Evolutionary conservation across 2,888 invertebrate genomes (phyloP).

Genomic region (Julus scanicus): DNA sequence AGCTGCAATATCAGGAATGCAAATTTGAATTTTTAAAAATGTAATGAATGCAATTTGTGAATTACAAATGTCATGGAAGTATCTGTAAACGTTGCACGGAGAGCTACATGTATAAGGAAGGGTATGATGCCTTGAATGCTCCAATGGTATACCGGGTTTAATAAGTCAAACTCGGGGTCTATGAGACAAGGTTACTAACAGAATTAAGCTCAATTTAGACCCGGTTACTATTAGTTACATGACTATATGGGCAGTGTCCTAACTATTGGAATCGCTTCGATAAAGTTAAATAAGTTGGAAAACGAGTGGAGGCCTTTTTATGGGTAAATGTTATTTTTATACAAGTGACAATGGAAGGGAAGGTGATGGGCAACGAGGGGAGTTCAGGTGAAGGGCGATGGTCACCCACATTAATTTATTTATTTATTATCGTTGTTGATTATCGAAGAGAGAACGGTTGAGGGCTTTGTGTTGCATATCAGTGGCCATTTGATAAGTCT

Average conservation of each 20-base stretch:
- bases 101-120: no score
- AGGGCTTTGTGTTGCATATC: neutral
- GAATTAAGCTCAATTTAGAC: neutral
- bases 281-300: neutral
- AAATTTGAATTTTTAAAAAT: no score
- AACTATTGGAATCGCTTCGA: neutral
- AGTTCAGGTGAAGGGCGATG: constrained; percentile 38
- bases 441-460: neutral
- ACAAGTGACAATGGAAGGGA: neutral
- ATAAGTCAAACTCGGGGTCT: neutral
- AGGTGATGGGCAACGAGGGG: constrained; percentile 20
- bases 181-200: neutral
- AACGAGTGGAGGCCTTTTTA: neutral
- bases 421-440: constrained; percentile 28
- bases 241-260: neutral
- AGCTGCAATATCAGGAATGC: no score
- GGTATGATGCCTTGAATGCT: neutral
- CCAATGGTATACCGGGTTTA: neutral
- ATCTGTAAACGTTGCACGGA: no score
- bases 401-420: constrained; percentile 39
- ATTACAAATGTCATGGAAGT: no score
- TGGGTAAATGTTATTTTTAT: constrained; percentile 26
- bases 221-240: neutral
- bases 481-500: neutral
- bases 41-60: no score